Base-by-base conservation (phyloP, 2,888 invertebrate genomes). In the Allophyes oxyacanthae region DNA sequence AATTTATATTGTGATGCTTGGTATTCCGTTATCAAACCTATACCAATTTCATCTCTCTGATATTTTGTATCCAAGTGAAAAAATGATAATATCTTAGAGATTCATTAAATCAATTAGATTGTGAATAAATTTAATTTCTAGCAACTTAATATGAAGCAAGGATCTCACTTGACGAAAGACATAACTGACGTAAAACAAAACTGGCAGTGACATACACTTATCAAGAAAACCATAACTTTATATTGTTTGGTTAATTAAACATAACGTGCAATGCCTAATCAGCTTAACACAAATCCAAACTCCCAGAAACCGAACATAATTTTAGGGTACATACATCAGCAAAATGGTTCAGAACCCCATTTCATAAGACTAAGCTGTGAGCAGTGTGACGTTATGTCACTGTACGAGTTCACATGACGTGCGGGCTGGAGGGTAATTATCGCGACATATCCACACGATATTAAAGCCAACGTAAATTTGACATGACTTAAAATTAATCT, bases 401-500 rank as follows among this genome's bases (percentile, higher is more conserved):
- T 51, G 42, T 55, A 62, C 56, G 61, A 68, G 58, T 57, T 46
- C 49, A 56, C 49, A 44, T 50, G 59, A 64, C 67, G 34, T 48
- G 60, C 41, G 58, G 55, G 62, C 42, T 68, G 60, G 51, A 56
- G 49, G 75, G 76, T 80, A 79, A 82, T 80, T 83, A 83, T 70
- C 66, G 64, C 64, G 61, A 77, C 77, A 82, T 78, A 82, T 77
- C 77, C 72, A 66, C 63, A 63, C 72, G 81, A 83, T 87, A 87
- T 88, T 85, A 87, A 83, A 82, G 68, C 69, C 65, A 78, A 75
- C 76, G 72, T 83, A 79, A 85, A 85, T 87, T 85, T 85, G 85
- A 88, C 85, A 83, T 79, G 86, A 85, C 82, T 88, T 83, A 83
- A 87, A 88, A 90, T 89, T 88, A 89, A 90, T 90, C 84, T 84